Base-by-base conservation (phyloP, 1,140 invertebrate genomes). In the Cherax destructor region DNA sequence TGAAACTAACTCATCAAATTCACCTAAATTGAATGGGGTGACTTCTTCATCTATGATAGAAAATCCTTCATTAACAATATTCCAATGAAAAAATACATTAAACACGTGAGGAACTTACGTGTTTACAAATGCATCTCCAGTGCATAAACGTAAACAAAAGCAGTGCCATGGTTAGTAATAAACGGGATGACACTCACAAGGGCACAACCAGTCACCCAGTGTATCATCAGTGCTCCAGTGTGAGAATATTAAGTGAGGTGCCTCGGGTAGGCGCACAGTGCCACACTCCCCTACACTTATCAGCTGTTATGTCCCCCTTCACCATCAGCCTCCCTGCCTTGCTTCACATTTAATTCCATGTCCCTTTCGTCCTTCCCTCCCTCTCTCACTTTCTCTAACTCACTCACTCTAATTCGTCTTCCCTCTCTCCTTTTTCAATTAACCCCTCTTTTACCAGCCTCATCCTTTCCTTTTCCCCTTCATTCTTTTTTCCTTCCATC, bases 211-310 rank as follows among this genome's bases (percentile, higher is more conserved):
- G 52, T 13, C 52, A 56, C 7, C 11, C 50, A 9, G 50, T 79
- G n/a, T 50, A 79, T 52, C 50, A 79, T 52, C 50, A 11, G 41
- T 13, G 52, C 61, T 56, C 47, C 49, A 61, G 87, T 83, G 83
- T 81, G 83, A 80, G 87, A 89, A 83, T 89, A 89, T 89, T 89
- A 89, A 89, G 79, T 89, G 87, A 24, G 80, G 49, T 49, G 49
- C 59, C 81, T 72, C 52, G 79, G 74, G 76, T 89, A 83, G 56
- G 65, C 78, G 80, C 18, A 52, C 87, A 83, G 41, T 47, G 59
- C 83, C 86, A 81, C 30, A 41, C 30, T 41, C 61, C 65, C 87
- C 84, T 30, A 77, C 83, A 74, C 80, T 83, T 52, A 56, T 74
- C 80, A 77, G 24, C 69, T 78, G 16, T 89, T 56, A 30, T 80